Evolutionary conservation across 2,113 vertebrate genomes (phyloP), one percentile per base, ranked within the genome.

Genomic region (Myrmophylax atrothorax): DNA sequence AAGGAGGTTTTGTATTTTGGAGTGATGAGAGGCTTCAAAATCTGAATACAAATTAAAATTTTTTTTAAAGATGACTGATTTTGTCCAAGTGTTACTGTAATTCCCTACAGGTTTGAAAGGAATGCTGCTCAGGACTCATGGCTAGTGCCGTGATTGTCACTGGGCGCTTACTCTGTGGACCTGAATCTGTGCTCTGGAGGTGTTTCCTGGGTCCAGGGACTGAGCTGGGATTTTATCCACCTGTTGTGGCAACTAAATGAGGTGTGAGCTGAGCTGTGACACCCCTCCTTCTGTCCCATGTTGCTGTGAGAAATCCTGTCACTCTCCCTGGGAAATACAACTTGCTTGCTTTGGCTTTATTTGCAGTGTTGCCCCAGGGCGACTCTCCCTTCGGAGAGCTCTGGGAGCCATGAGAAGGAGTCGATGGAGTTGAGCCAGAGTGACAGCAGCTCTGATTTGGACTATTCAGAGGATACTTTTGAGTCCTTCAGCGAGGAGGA

Each of bases 391-490:
- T 40, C 52, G n/a, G 56, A 47, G 17, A 40, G 63, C 81, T 58
- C 33, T 13, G 12, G 19, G 64, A 62, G 37, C 14, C 20, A 0
- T 3, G 12, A 55, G 4, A 9, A 64, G 44, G 14, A 24, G 29
- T 26, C 6, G 38, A 55, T 16, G 64, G 88, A 53, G 8, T 1
- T 13, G 56, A 93, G 56, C 29, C 56, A 25, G 38, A 89, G 40
- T 14, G 31, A 4, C 14, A 20, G 76, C 47, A 95, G 82, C 59
- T 81, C 78, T 59, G 17, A n/a, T 58, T 69, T 72, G 69, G 64
- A 14, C 42, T 96, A 58, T 47, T 64, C 79, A 38, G 92, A 74
- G 63, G 94, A 77, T 31, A 81, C 92, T 10, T 97, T 94, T 87
- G 90, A 94, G 24, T 52, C 90, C 40, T 47, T 78, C 59, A 91